Evolutionary conservation across 2,113 vertebrate genomes (phyloP).

Genomic region (Genyomyrus donnyi): DNA sequence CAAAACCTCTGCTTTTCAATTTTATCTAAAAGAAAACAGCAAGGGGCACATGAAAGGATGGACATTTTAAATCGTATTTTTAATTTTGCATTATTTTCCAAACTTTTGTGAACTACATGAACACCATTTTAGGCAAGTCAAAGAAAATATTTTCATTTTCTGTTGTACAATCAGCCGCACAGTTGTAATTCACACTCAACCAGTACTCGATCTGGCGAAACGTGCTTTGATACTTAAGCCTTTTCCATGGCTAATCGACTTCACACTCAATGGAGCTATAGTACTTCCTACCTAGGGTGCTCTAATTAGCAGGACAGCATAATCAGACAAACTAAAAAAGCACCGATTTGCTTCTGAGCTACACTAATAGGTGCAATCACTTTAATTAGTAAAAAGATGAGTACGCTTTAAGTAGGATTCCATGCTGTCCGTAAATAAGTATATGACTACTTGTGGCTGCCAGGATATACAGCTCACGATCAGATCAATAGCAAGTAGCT

Average conservation of each 20-base stretch:
- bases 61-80: background rate
- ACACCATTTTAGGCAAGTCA: background rate
- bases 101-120: background rate
- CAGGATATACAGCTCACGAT: background rate
- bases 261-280: background rate
- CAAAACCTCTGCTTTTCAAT: background rate
- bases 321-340: background rate
- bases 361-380: background rate
- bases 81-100: background rate
- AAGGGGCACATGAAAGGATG: background rate
- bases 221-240: background rate
- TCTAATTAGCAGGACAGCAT: background rate
- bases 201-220: background rate
- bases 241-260: background rate
- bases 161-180: background rate
- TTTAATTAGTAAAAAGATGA: background rate
- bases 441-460: background rate
- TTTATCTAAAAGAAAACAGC: constrained; percentile 9
- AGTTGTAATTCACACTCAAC: background rate
- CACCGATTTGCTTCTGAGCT: background rate
- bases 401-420: background rate
- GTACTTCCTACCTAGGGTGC: background rate
- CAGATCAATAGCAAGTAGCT: background rate
- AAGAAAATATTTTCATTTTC: background rate
- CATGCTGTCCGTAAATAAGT: background rate